phyloP scores from a whole-genome alignment of 2,113 vertebrate genomes.

The Eidolon helvum region DNA sequence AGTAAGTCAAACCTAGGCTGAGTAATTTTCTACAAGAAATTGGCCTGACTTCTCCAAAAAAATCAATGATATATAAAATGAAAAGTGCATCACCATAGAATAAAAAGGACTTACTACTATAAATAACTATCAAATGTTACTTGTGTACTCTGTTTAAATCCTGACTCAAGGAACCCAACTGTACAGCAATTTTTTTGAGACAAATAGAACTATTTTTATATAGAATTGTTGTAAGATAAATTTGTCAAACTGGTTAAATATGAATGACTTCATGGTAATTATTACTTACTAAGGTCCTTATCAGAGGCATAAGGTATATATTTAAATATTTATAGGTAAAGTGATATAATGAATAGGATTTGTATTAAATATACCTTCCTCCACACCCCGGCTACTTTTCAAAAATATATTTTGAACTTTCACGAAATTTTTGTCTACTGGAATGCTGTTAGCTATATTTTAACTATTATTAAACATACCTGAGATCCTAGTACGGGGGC shows the following conservation, averaged over 20 bases:
- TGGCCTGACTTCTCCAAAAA: background rate
- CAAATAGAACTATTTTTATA: background rate
- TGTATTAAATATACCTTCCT: background rate
- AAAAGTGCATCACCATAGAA: background rate
- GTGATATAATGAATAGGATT: background rate
- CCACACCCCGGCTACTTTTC: background rate
- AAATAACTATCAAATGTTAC: background rate
- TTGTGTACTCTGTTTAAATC: background rate
- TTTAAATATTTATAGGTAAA: background rate
- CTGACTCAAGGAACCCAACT: background rate
- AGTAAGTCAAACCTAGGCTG: background rate
- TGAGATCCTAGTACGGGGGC: background rate
- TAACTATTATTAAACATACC: background rate
- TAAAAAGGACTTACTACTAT: background rate
- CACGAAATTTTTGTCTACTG: background rate
- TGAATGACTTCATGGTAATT: background rate
- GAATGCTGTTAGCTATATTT: background rate
- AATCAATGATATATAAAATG: background rate
- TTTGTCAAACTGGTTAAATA: background rate
- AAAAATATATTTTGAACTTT: background rate
- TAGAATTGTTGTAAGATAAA: background rate
- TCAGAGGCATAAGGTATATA: background rate
- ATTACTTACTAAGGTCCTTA: background rate
- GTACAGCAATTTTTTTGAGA: background rate
- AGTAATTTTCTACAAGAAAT: background rate